phyloP scores from a whole-genome alignment of 2,113 vertebrate species.

The Tragelaphus strepsiceros region DNA sequence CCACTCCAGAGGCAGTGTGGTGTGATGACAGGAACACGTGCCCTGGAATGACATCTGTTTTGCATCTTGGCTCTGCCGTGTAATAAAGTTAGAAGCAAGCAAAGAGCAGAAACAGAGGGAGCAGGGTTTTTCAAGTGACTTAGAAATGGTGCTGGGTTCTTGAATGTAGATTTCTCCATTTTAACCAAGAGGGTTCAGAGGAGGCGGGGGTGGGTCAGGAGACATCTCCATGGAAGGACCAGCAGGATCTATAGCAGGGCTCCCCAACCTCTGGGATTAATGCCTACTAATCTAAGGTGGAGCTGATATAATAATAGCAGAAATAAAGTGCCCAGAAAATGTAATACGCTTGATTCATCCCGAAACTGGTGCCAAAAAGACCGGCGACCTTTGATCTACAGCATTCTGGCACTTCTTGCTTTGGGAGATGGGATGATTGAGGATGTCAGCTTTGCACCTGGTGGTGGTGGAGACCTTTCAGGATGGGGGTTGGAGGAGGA shows the following conservation, averaged over 20 bases:
- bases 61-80: background rate
- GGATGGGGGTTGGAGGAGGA: background rate
- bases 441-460: background rate
- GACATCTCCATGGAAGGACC: accelerated
- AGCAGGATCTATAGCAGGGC: background rate
- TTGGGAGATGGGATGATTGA: too few relatives aligned
- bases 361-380: background rate
- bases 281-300: background rate
- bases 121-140: background rate
- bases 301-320: background rate
- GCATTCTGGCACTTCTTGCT: background rate
- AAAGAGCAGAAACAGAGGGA: background rate
- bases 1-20: background rate
- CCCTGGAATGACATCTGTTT: background rate
- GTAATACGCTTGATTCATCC: background rate
- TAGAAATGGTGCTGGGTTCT: background rate
- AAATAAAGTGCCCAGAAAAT: background rate
- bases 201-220: background rate
- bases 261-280: background rate
- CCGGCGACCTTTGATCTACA: background rate
- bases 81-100: background rate
- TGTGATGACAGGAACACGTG: background rate
- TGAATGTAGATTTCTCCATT: background rate
- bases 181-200: background rate
- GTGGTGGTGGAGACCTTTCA: background rate